A percentile compares a stretch with the other conserved stretches of the same genome.
These are phyloP conservation scores for Paradisaea rubra DNA, from an alignment of 2,113 vertebrate species.

Conservation along the genomic window DNA sequence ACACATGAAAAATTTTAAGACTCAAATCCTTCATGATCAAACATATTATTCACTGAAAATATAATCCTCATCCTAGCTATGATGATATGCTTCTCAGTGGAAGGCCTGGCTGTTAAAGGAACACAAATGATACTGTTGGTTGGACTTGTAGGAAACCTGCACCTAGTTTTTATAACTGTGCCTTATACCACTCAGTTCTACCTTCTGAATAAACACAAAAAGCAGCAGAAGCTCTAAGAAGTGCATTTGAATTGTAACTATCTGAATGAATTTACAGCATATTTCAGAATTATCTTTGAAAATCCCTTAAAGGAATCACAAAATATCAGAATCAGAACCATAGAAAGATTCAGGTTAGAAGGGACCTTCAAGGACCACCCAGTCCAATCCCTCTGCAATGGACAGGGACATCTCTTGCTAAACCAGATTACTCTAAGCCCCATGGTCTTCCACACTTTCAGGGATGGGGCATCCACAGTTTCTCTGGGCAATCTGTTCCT, in stretches of 20 bases:
- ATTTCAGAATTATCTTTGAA: neutral
- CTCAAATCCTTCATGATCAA: neutral
- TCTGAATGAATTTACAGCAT: neutral
- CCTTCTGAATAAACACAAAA: neutral
- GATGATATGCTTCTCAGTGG: neutral
- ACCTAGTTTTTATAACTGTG: neutral
- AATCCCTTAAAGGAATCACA: neutral
- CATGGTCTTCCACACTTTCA: neutral
- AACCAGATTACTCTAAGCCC: neutral
- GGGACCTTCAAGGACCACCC: neutral
- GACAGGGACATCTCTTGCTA: neutral
- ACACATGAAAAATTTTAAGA: neutral
- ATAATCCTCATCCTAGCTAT: neutral
- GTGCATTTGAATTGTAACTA: neutral
- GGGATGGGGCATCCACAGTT: neutral
- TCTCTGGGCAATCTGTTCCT: neutral
- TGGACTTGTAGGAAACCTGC: neutral
- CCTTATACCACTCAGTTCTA: neutral
- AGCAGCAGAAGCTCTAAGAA: neutral
- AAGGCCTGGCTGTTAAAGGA: neutral
- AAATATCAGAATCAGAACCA: neutral
- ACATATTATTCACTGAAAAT: neutral
- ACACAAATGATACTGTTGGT: neutral
- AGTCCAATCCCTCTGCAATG: accelerated
- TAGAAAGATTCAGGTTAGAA: neutral